Base-by-base conservation (phyloP, 2,797 vertebrate genomes). In the Botia almorhae region DNA sequence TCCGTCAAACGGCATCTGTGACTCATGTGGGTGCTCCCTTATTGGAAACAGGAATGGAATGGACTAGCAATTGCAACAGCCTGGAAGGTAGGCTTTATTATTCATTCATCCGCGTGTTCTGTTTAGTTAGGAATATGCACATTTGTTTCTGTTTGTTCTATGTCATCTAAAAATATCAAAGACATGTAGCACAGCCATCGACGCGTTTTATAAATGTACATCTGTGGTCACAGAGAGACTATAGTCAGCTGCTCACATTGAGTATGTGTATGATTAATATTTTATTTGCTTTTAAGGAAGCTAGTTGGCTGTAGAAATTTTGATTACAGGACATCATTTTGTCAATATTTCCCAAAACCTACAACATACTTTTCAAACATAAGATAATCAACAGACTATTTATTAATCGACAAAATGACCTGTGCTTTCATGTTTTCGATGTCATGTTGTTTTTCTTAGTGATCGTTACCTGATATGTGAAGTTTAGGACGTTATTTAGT, bases 1-100 rank as follows among this genome's bases (percentile, higher is more conserved):
- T 90, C 88, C 16, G 4, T 90, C 89, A 84, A 69, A 26, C 7
- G 7, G 23, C 53, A n/a, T 69, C 53, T 2, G 76, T 89, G 88
- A 90, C 86, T 89, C 82, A 82, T 88, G 89, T 90, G 90, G 85
- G 84, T 84, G 82, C 85, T 93, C 85, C 81, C 84, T 74, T 7
- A 64, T 61, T 83, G 61, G 84, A 89, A 86, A 85, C 84, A 85
- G 80, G 81, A 82, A 90, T 88, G 89, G 87, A 87, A 87, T 84
- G 75, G 72, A 84, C 82, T 72, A 83, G 78, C 81, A 81, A 75
- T 85, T 74, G 69, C 84, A 83, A 85, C 84, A 83, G 81, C 81
- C 85, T 74, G 83, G 87, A 90, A 89, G 92, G 91, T 92, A 91
- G 74, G 60, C 46, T 83, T 48, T 78, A 68, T 87, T 81, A 78